A percentile compares a stretch with the other conserved stretches of the same genome.
Conservation (phyloP, 2,888 invertebrate genomes). For the Zaprionus obscuricornis region DNA sequence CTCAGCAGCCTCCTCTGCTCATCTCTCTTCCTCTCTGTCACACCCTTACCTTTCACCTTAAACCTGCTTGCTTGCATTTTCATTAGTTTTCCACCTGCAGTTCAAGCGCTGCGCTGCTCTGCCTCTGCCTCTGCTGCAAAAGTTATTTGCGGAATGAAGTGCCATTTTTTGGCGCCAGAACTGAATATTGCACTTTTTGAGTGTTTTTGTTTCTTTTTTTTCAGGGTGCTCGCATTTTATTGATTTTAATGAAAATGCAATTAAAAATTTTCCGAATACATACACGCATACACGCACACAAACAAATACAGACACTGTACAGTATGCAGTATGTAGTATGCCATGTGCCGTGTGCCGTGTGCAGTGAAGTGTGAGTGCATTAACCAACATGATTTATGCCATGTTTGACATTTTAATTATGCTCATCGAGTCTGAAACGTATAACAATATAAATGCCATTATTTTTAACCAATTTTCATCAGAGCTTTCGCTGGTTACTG, state of each 20-base stretch:
- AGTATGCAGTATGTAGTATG: no score
- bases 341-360: no score
- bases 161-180: constrained; percentile 54
- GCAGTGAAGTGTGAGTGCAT: constrained; percentile 66
- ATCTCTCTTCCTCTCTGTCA: background rate
- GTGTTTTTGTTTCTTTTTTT: no score
- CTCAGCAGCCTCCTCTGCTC: background rate
- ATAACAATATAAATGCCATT: constrained; percentile 40
- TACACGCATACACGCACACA: constrained; percentile 18
- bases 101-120: constrained; percentile 15
- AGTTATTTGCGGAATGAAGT: constrained; percentile 70
- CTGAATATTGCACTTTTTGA: constrained; percentile 33
- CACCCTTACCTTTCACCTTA: background rate
- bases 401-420: constrained; percentile 73
- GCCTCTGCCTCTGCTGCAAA: constrained; percentile 61
- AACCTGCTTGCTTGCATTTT: constrained; percentile 57
- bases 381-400: constrained; percentile 58
- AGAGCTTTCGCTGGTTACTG: background rate
- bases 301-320: no score
- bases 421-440: constrained; percentile 34
- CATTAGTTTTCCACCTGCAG: constrained; percentile 61
- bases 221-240: constrained; percentile 39
- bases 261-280: constrained; percentile 72
- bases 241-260: constrained; percentile 73
- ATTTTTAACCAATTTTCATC: constrained; percentile 26